These are phyloP conservation scores for Prostheceraeus crozeri DNA, from an alignment of 2,888 invertebrate species.

Conservation along the genomic window DNA sequence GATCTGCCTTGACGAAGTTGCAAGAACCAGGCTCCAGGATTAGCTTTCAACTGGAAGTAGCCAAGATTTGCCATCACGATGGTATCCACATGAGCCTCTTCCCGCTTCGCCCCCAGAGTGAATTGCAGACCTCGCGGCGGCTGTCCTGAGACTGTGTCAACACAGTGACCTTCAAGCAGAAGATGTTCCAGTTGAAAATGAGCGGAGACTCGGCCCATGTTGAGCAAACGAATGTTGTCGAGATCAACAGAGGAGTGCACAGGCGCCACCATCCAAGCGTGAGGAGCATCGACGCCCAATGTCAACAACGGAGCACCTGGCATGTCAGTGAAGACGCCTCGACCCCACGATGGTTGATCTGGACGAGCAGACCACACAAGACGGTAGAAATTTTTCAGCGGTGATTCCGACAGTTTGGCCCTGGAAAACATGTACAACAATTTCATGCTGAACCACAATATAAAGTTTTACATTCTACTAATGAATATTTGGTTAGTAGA, in stretches of 20 bases:
- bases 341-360: too few relatives aligned
- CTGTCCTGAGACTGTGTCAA: constrained; percentile 75
- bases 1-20: constrained; percentile 83
- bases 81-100: constrained; percentile 70
- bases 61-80: constrained; percentile 99
- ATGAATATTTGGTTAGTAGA: background rate
- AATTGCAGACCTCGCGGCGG: constrained; percentile 96
- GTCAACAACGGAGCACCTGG: constrained; percentile 86
- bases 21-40: constrained; percentile 89
- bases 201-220: constrained; percentile 68
- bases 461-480: too few relatives aligned
- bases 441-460: too few relatives aligned
- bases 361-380: constrained; percentile 34
- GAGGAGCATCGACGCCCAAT: constrained; percentile 74
- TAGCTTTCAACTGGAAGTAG: constrained; percentile 94
- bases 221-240: constrained; percentile 88
- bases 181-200: constrained; percentile 91
- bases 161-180: constrained; percentile 87
- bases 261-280: constrained; percentile 54
- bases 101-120: constrained; percentile 62
- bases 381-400: constrained; percentile 29
- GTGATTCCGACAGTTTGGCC: too few relatives aligned
- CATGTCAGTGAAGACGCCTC: constrained; percentile 75
- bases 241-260: constrained; percentile 78
- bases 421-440: too few relatives aligned